Base-by-base conservation (phyloP, 1,140 invertebrate species). In the Bombus pascuorum region DNA sequence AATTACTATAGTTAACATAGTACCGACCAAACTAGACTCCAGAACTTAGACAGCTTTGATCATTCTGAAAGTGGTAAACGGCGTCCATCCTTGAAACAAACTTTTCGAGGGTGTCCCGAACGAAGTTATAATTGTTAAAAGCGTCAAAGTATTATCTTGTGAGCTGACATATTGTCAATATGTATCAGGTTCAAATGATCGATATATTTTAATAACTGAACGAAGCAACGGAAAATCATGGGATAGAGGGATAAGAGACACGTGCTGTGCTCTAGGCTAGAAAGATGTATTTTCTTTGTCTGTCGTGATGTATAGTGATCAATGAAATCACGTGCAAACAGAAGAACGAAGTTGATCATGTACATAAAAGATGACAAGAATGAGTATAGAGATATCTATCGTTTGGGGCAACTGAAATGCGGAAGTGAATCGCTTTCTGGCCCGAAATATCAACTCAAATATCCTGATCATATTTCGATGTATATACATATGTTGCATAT, bases 401-500 rank as follows among this genome's bases (percentile, higher is more conserved):
- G 47, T 73, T 78, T 12, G 1, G 65, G 44, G 13, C 5, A 59
- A 72, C 0, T 44, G 10, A 62, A 68, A 85, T n/a, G 47, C 34
- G 25, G 15, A 34, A 53, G n/a, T 71, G 22, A 34, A 39, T 53
- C 59, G 73, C 47, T 72, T 86, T 73, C 44, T 53, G 75, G 57
- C 57, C 73, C 42, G 62, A 74, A 47, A 86, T 88, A 88, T 83
- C 76, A 76, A 81, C 28, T 73, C 28, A 59, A 85, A 34, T 65
- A 84, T 86, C 57, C 80, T 75, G 37, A 81, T 87, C 70, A 73
- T 88, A 83, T 44, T 65, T 80, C 44, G 62, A 80, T 87, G 71
- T 87, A 82, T 57, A 80, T 82, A 85, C 53, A 86, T 86, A 83
- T 47, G 74, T 87, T 81, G 79, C 71, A 66, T 87, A 87, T 82